Base-by-base conservation (phyloP, 2,113 vertebrate species). In the Campylorhamphus procurvoides region DNA sequence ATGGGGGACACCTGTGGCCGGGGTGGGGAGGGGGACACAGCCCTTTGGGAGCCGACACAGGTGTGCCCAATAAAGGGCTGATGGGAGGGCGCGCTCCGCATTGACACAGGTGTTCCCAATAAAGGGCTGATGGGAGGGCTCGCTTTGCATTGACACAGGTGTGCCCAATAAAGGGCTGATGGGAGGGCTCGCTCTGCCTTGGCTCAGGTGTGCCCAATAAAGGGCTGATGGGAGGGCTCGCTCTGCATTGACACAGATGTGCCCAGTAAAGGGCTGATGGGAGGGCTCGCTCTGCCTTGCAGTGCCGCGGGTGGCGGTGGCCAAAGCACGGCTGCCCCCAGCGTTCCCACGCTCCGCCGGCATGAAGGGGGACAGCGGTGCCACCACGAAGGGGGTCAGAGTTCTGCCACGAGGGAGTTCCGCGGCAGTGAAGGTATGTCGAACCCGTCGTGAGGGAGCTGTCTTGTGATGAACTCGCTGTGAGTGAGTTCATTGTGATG, bases 11-110 rank as follows among this genome's bases (percentile, higher is more conserved):
- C 12, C 8, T n/a, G 40, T 2, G 63, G n/a, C 44, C 18, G 13
- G n/a, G n/a, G n/a, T n/a, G n/a, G n/a, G n/a, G n/a, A n/a, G n/a
- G n/a, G n/a, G n/a, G n/a, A n/a, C n/a, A n/a, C 47, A 0, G 59
- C 0, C 6, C 24, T 0, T 1, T 6, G 1, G 19, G 58, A 3
- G 42, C 31, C 14, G 19, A 13, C 29, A 3, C 11, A 0, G 0
- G 3, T 7, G 7, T 2, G 24, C 11, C 6, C n/a, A 6, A 2
- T 3, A 18, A 46, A 19, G 17, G 10, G 5, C 18, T 16, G 13
- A 1, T 33, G 0, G 6, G 6, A 40, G 31, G 1, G 1, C 1
- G 22, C 0, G 2, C 1, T 15, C 6, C 10, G 40, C 9, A 37
- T 37, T 37, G 19, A 13, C 29, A 3, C 11, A 0, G 0, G 3